Conservation (phyloP, 2,888 invertebrate species). For the Biston stratarius region DNA sequence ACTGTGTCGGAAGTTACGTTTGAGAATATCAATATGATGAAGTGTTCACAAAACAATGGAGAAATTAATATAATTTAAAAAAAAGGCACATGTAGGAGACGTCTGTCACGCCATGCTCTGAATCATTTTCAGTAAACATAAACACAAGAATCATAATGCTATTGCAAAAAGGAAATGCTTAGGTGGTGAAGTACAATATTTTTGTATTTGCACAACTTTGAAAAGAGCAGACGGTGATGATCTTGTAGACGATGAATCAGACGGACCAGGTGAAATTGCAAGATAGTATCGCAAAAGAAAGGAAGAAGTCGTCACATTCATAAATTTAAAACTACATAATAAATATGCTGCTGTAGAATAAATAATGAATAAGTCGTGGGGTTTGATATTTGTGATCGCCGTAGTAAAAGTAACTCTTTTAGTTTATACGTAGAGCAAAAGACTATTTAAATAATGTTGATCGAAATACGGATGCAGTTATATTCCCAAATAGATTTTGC, state of each 20-base stretch:
- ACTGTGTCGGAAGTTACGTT: too few relatives aligned
- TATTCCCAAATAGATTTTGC: neutral
- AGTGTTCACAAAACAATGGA: conserved; percentile 1
- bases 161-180: conserved; percentile 27
- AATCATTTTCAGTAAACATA: conserved; percentile 58
- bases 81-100: conserved; percentile 61
- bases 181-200: conserved; percentile 29
- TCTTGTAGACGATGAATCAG: conserved; percentile 2
- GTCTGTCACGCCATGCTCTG: conserved; percentile 58
- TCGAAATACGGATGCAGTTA: neutral
- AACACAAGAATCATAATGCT: conserved; percentile 35
- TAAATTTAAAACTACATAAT: neutral
- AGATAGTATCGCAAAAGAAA: neutral
- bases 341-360: neutral
- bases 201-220: conserved; percentile 23
- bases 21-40: neutral
- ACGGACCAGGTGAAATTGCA: neutral
- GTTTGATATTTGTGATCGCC: too few relatives aligned
- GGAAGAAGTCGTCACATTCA: conserved; percentile 1
- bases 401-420: too few relatives aligned
- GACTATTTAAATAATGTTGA: too few relatives aligned
- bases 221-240: neutral
- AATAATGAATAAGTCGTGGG: neutral
- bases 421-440: too few relatives aligned
- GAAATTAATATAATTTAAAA: conserved; percentile 27